Evolutionary conservation across 2,113 vertebrate species (phyloP).

Genomic region (Bucco capensis): DNA sequence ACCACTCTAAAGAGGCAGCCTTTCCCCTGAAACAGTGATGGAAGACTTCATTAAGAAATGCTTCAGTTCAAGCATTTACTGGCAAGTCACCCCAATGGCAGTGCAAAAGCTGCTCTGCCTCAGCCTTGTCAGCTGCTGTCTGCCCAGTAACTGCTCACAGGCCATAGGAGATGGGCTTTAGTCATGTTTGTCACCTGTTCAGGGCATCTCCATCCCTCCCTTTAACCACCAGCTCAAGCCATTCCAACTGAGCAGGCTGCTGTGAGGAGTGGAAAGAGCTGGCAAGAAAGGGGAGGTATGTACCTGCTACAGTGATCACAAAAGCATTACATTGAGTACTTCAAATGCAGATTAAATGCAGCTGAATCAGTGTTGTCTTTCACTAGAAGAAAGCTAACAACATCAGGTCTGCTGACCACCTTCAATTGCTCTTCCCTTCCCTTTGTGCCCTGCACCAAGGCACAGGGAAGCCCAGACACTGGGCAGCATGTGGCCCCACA

Average conservation of each 20-base stretch:
- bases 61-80: background rate
- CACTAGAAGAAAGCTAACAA: background rate
- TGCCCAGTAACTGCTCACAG: background rate
- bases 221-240: background rate
- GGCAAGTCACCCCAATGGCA: background rate
- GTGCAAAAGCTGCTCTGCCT: background rate
- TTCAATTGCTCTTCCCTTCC: background rate
- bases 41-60: background rate
- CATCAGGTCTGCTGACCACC: background rate
- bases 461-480: accelerated
- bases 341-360: background rate
- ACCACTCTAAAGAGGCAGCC: background rate
- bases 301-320: background rate
- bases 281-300: background rate
- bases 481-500: accelerated
- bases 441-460: accelerated
- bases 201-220: background rate
- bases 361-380: background rate
- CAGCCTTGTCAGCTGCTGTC: background rate
- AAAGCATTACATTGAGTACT: background rate
- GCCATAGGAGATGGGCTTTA: background rate
- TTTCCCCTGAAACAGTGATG: background rate
- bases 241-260: background rate
- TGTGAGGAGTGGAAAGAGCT: background rate
- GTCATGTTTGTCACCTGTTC: background rate